Evolutionary conservation across 2,888 invertebrate species (phyloP), one percentile per base, ranked within the genome.

Genomic region (Leptinotarsa haldemani): DNA sequence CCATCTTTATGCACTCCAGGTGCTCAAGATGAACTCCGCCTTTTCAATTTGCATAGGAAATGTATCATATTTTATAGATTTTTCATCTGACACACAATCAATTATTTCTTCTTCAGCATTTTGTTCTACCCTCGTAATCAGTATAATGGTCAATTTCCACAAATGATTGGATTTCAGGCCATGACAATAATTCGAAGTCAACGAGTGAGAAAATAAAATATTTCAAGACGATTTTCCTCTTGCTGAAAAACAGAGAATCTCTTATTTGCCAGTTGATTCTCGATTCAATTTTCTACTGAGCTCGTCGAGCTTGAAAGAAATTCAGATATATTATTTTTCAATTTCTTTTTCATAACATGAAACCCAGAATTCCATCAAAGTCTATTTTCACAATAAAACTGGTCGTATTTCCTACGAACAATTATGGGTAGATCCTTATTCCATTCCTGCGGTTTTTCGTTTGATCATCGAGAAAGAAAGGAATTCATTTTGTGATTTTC

Each of bases 301-400:
- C 56, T 56, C 56, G 56, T 20, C 22, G 56, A 56, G 56, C 56
- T 56, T 56, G 22, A 3, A 22, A 25, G 22, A 56, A 22, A 56
- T 56, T 56, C 4, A 56, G 56, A 22, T 56, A 25, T 56, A 56
- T 56, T 56, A 56, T 56, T 56, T 56, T 56, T 56, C 22, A 15
- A 56, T 56, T 25, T 56, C 4, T 20, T 56, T 56, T 56, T 22
- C 56, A 56, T 56, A 4, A 56, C 22, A 25, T 56, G 13, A 56
- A 22, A 56, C 13, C 22, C 4, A 15, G 56, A 15, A 56, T 56
- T 56, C 15, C 48, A 40, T 64, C 30, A 13, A n/a, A 64, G 9
- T 7, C 9, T 40, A 9, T 9, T 40, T 40, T 40, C 9, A 40
- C 40, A 9, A 9, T 40, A 9, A 40, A 40, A 40, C 40, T 40